Evolutionary conservation across 2,888 invertebrate genomes (phyloP), one percentile per base, ranked within the genome.

Genomic region (Papilio elwesi): DNA sequence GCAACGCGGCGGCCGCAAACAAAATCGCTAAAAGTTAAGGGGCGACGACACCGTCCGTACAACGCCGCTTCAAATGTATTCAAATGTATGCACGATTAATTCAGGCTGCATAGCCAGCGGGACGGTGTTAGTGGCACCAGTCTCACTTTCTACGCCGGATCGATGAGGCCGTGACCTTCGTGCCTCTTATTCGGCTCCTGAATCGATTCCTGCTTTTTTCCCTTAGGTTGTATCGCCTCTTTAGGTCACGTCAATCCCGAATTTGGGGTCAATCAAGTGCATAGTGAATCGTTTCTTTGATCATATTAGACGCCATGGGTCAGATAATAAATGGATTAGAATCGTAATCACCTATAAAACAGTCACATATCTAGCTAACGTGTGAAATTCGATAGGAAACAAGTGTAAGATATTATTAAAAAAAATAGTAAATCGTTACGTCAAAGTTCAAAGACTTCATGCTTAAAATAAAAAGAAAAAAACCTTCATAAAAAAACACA

Each of bases 21-120:
- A 90, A 91, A 91, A 91, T 90, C 85, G 90, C 86, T 91, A 90
- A 92, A 93, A 91, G 89, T 93, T 89, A 90, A 91, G 91, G 87
- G 91, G 90, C 92, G 90, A 90, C 92, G 91, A 92, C 91, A 90
- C 90, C 87, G 83, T 79, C 81, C 83, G 43, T 86, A 90, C 89
- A 85, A 87, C 89, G 90, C 86, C 88, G 88, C 87, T 86, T 79
- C 79, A 88, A 88, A 88, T 88, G 85, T 88, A 94, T 94, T 94
- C 94, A 94, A 94, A 94, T 94, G 90, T 94, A 94, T 94, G 94
- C 94, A 93, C 93, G 94, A 94, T 94, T 94, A 94, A 94, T 94
- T 94, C 94, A 93, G 93, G 85, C 90, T 91, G 94, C 94, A 94
- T 94, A 92, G 93, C 92, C 93, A 89, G 80, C 91, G 92, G 93